These are phyloP conservation scores for Diplazon laetatorius DNA, from an alignment of 2,888 invertebrate genomes.

Conservation along the genomic window DNA sequence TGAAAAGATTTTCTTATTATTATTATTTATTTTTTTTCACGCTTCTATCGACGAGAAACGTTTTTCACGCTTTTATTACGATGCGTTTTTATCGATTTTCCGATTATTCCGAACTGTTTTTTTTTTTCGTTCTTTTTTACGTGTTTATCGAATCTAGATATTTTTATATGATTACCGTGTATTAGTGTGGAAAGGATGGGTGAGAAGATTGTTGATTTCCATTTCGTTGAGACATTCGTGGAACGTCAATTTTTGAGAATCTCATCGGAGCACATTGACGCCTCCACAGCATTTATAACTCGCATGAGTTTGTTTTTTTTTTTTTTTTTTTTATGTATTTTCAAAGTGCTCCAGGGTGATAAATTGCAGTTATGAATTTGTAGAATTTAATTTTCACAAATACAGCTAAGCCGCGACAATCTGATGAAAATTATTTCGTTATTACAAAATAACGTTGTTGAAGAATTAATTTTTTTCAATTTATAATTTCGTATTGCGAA, in stretches of 20 bases:
- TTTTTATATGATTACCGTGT: not conserved
- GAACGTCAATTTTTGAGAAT: no score
- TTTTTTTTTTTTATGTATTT: not conserved
- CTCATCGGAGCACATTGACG: no score
- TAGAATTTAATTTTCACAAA: no score
- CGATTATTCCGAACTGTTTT: no score
- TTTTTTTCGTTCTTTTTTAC: constrained; percentile 1
- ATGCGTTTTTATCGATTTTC: not conserved
- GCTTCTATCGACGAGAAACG: constrained; percentile 19
- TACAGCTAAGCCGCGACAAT: no score
- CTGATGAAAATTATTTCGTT: not conserved
- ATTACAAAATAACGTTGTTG: not conserved
- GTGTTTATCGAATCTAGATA: constrained; percentile 9
- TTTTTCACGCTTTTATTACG: constrained; percentile 8
- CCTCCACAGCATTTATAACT: no score
- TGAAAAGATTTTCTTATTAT: no score
- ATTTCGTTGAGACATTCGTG: not conserved
- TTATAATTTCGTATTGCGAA: no score
- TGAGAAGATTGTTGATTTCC: not conserved
- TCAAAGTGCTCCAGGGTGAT: not conserved
- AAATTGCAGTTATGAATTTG: no score
- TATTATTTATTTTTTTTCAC: no score
- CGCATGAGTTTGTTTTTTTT: not conserved
- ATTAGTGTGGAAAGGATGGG: not conserved
- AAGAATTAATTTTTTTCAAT: no score